A percentile compares a stretch with the other conserved stretches of the same genome.
phyloP scores from a whole-genome alignment of 2,888 invertebrate species.

The Leptogaster cylindrica region DNA sequence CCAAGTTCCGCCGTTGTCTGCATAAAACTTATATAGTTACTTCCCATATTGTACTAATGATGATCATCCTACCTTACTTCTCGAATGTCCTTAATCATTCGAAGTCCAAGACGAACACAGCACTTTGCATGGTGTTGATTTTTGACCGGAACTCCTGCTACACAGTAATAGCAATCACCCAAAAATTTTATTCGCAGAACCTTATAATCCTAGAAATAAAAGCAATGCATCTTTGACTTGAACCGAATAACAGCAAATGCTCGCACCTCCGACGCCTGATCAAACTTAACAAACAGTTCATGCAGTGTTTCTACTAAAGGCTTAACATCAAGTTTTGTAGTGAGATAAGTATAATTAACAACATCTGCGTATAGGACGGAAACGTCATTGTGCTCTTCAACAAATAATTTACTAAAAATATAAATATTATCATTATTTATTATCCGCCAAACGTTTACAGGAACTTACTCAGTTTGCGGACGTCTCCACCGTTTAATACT shows the following conservation, averaged over 20 bases:
- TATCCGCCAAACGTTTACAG: background rate
- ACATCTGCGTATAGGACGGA: constrained; percentile 92
- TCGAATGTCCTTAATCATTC: constrained; percentile 90
- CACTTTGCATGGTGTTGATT: constrained; percentile 84
- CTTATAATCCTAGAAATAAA: constrained; percentile 67
- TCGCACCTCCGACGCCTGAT: constrained; percentile 83
- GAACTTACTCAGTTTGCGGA: constrained; percentile 57
- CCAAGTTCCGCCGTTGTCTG: constrained; percentile 76
- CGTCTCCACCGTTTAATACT: constrained; percentile 53
- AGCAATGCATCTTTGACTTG: background rate
- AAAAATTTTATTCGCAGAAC: constrained; percentile 89
- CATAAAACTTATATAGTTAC: background rate
- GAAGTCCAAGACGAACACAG: constrained; percentile 87
- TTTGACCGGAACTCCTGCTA: constrained; percentile 83
- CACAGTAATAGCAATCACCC: constrained; percentile 94
- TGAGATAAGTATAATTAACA: constrained; percentile 89
- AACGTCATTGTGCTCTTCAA: constrained; percentile 86
- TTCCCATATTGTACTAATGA: background rate
- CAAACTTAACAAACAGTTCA: constrained; percentile 89
- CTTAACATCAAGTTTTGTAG: constrained; percentile 79
- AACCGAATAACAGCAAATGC: background rate
- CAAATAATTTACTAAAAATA: constrained; percentile 75
- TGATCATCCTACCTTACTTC: constrained; percentile 69
- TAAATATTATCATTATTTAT: background rate
- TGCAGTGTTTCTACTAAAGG: constrained; percentile 87